Conservation (phyloP, 2,113 vertebrate species). For the Eolophus roseicapilla region DNA sequence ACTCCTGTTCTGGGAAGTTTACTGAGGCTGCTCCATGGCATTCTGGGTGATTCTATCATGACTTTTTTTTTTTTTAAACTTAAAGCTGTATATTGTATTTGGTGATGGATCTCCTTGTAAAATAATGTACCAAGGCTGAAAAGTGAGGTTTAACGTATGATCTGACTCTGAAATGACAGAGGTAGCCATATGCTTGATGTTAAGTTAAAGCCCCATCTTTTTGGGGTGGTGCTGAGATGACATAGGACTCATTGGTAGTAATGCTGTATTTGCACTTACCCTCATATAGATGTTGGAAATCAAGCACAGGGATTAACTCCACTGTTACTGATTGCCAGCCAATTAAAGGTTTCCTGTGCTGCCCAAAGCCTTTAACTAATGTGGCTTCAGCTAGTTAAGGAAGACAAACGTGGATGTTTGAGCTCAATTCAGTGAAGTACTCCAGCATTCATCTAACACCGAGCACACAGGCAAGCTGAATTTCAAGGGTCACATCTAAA, state of each 20-base stretch:
- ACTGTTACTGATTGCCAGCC: not conserved
- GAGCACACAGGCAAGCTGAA: not conserved
- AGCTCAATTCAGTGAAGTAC: not conserved
- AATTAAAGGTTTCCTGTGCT: slow-evolving; percentile 19
- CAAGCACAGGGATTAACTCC: not conserved
- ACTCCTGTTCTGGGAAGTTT: not conserved
- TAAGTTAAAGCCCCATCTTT: not conserved
- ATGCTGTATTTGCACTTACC: not conserved
- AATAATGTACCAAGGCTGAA: not conserved
- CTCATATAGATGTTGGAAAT: not conserved
- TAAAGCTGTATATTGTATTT: not conserved
- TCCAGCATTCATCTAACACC: not conserved
- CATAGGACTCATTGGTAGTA: not conserved
- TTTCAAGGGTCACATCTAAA: slow-evolving; percentile 5
- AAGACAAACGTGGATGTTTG: not conserved
- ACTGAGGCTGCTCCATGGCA: not conserved
- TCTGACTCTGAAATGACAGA: not conserved
- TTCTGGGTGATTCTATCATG: not conserved
- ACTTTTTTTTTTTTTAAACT: not conserved
- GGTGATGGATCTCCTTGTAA: not conserved
- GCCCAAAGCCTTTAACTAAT: not conserved
- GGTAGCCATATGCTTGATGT: not conserved
- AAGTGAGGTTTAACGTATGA: fast-evolving
- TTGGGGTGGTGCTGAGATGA: not conserved
- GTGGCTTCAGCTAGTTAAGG: not conserved